These are phyloP conservation scores for Andrena camellia DNA, from an alignment of 2,888 invertebrate genomes.

Conservation along the genomic window DNA sequence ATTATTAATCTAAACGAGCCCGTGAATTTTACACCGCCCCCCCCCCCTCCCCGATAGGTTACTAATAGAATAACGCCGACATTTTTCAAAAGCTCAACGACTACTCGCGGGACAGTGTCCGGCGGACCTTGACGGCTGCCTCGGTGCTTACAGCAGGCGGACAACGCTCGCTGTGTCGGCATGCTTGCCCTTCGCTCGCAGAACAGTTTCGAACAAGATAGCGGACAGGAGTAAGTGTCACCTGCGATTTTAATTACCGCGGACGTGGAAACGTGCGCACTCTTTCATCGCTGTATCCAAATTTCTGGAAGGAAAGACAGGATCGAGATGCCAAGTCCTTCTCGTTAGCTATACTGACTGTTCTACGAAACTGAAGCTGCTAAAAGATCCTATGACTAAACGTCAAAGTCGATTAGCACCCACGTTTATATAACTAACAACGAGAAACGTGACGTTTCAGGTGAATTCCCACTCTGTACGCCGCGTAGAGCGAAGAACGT, in stretches of 20 bases:
- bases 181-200: conserved; percentile 54
- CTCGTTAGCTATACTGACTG: too few relatives aligned
- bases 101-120: conserved; percentile 39
- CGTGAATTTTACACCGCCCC: background rate
- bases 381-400: too few relatives aligned
- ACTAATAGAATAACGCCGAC: conserved; percentile 31
- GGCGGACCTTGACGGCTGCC: conserved; percentile 58
- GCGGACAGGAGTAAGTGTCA: conserved; percentile 42
- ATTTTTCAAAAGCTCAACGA: background rate
- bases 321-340: background rate
- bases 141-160: conserved; percentile 41
- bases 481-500: too few relatives aligned
- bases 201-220: conserved; percentile 52
- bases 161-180: conserved; percentile 48
- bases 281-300: background rate
- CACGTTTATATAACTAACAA: too few relatives aligned
- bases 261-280: conserved; percentile 8
- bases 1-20: conserved; percentile 12
- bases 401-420: too few relatives aligned
- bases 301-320: background rate
- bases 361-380: too few relatives aligned
- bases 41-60: conserved; percentile 9
- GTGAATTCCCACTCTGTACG: too few relatives aligned
- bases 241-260: conserved; percentile 9
- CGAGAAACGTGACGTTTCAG: too few relatives aligned